Evolutionary conservation across 2,888 invertebrate genomes (phyloP).

Genomic region (Calameuta filiformis): DNA sequence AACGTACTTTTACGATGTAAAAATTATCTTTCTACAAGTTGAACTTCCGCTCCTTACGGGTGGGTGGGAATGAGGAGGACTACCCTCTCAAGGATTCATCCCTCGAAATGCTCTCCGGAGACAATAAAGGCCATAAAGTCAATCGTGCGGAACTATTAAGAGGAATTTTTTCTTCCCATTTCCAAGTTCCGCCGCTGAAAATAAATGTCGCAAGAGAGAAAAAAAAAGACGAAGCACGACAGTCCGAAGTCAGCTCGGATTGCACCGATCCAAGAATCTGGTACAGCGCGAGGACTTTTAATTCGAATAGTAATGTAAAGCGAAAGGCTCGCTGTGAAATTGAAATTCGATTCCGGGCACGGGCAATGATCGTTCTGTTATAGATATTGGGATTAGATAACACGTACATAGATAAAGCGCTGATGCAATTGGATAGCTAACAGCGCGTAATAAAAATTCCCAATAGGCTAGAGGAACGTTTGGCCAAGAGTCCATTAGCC

Average conservation of each 20-base stretch:
- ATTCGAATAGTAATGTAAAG: background rate
- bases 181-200: slow-evolving; percentile 15
- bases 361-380: background rate
- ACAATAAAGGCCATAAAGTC: slow-evolving; percentile 10
- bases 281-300: background rate
- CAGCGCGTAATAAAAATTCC: background rate
- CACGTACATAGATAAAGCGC: background rate
- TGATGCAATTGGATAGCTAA: background rate
- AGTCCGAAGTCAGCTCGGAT: background rate
- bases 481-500: background rate
- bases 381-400: background rate
- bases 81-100: slow-evolving; percentile 1
- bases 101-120: background rate
- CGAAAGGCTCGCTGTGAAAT: background rate
- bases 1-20: slow-evolving; percentile 10
- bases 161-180: slow-evolving; percentile 5
- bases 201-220: background rate
- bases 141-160: slow-evolving; percentile 16
- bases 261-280: background rate
- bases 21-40: slow-evolving; percentile 14
- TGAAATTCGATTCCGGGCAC: background rate
- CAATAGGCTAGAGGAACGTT: background rate
- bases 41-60: background rate
- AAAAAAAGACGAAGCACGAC: background rate
- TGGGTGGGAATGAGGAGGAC: background rate